These are phyloP conservation scores for Myotis pilosus DNA, from an alignment of 2,797 vertebrate species.

Conservation along the genomic window DNA sequence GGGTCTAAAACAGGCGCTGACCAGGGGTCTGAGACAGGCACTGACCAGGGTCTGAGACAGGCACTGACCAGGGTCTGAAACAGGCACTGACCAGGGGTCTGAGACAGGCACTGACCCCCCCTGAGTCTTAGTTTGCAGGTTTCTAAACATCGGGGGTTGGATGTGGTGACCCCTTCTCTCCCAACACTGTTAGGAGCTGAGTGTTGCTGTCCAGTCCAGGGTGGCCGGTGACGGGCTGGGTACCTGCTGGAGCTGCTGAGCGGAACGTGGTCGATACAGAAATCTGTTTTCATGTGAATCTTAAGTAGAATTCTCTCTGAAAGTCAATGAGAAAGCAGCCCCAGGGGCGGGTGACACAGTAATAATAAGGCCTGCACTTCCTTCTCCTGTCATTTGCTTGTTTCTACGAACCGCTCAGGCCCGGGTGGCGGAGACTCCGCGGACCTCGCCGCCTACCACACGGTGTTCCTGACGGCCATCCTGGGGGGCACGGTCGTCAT, in stretches of 20 bases:
- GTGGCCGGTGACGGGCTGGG: not conserved
- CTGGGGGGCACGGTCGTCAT: slow-evolving; percentile 87
- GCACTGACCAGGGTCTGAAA: not conserved
- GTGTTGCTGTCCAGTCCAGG: not conserved
- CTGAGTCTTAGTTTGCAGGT: not conserved
- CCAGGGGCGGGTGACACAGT: rapidly evolving
- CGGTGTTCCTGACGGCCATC: slow-evolving; percentile 86
- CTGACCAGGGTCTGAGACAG: not conserved
- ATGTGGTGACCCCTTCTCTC: not conserved
- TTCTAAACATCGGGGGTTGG: not conserved
- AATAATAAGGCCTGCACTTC: not conserved
- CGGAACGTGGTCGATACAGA: not conserved
- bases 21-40: too few relatives aligned
- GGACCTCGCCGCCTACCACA: slow-evolving; percentile 89
- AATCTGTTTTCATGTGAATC: not conserved
- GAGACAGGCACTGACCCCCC: not conserved
- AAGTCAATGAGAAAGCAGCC: too few relatives aligned
- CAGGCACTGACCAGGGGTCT: not conserved
- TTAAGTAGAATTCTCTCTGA: not conserved
- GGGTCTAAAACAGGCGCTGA: too few relatives aligned
- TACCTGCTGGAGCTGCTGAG: not conserved
- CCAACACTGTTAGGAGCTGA: not conserved
- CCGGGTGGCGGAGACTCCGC: slow-evolving; percentile 78
- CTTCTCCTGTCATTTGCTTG: slow-evolving; percentile 67
- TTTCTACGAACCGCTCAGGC: slow-evolving; percentile 74